phyloP scores from a whole-genome alignment of 2,113 vertebrate genomes.

The Hystrix brachyura region DNA sequence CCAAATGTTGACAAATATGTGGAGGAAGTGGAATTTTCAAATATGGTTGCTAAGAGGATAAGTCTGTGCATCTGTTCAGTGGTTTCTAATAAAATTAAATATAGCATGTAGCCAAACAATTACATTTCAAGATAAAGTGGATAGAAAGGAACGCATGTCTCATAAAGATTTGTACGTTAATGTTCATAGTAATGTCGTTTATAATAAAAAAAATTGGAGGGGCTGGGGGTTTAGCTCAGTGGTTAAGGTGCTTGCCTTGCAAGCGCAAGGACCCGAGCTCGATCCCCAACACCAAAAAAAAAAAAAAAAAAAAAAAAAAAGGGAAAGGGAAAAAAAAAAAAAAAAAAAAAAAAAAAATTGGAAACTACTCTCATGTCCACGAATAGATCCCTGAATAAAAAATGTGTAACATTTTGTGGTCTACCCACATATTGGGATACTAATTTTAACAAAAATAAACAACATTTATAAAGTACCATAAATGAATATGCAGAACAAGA shows the following conservation, averaged over 20 bases:
- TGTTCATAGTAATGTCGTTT: background rate
- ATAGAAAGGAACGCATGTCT: conserved; percentile 17
- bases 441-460: background rate
- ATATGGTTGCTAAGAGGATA: background rate
- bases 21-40: background rate
- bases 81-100: background rate
- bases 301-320: too few relatives aligned
- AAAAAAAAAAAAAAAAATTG: too few relatives aligned
- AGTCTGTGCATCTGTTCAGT: background rate
- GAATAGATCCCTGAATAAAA: background rate
- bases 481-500: background rate
- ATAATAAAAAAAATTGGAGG: conserved; percentile 16
- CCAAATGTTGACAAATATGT: background rate
- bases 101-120: background rate
- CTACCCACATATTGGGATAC: background rate
- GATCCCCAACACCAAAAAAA: too few relatives aligned
- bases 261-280: too few relatives aligned
- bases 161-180: background rate
- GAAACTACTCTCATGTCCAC: background rate
- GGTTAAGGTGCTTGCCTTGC: too few relatives aligned
- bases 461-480: background rate
- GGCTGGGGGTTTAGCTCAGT: too few relatives aligned
- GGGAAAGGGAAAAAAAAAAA: too few relatives aligned
- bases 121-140: background rate
- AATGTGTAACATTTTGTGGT: background rate